These are phyloP conservation scores for Cryptotermes secundus DNA, from an alignment of 1,140 invertebrate genomes.

Conservation along the genomic window DNA sequence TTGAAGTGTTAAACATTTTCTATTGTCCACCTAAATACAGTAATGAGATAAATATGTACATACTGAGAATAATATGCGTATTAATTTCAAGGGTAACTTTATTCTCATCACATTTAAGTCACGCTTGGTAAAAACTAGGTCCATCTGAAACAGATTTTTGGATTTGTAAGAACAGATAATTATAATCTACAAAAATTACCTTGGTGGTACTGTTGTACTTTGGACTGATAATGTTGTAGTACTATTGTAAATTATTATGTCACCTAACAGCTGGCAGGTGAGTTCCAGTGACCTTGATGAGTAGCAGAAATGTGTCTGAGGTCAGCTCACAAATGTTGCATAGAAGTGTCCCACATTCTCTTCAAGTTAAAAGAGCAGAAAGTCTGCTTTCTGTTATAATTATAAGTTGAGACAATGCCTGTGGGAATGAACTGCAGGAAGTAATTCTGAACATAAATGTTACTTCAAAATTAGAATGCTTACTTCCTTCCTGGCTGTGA, in stretches of 20 bases:
- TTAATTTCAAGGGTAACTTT: background rate
- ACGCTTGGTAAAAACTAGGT: background rate
- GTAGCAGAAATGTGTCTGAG: background rate
- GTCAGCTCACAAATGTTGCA: background rate
- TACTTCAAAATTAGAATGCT: background rate
- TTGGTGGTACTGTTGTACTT: background rate
- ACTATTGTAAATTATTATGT: background rate
- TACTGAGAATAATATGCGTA: background rate
- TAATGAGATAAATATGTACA: background rate
- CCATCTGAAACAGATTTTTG: background rate
- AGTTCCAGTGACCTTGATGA: constrained; percentile 1
- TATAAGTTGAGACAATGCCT: background rate
- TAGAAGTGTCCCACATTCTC: background rate
- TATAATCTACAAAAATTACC: background rate
- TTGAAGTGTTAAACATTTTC: background rate
- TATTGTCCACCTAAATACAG: background rate
- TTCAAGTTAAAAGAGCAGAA: background rate
- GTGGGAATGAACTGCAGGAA: background rate
- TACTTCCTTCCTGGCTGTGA: background rate
- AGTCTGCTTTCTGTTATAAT: background rate
- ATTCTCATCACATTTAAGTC: background rate
- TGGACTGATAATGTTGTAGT: background rate
- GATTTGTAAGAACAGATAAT: background rate
- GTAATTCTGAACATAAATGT: background rate
- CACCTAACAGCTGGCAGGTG: background rate